Evolutionary conservation across 2,888 invertebrate genomes (phyloP).

Genomic region (Cacoxenus indagator): DNA sequence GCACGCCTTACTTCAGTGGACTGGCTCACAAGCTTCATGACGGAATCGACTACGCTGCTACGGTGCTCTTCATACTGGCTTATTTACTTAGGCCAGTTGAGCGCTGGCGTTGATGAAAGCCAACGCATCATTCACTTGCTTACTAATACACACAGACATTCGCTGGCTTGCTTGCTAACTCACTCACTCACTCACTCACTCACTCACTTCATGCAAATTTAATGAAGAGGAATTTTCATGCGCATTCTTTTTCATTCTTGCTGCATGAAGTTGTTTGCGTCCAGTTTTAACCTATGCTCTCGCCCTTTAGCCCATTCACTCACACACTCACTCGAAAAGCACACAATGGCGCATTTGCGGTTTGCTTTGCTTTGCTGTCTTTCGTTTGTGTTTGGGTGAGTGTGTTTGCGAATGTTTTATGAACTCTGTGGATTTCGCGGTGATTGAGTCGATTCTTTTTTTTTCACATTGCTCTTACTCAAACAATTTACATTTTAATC

Average conservation of each 20-base stretch:
- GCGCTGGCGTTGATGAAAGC: not conserved
- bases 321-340: not conserved
- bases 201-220: conserved; percentile 59
- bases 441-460: not conserved
- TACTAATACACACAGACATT: not conserved
- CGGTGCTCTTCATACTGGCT: no score
- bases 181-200: not conserved
- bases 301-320: not conserved
- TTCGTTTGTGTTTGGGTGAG: not conserved
- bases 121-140: not conserved
- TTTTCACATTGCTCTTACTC: not conserved
- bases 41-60: no score
- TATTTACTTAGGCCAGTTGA: not conserved
- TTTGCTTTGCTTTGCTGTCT: not conserved
- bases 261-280: conserved; percentile 14
- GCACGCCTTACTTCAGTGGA: not conserved
- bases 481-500: conserved; percentile 59
- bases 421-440: not conserved
- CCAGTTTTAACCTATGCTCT: conserved; percentile 1
- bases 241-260: conserved; percentile 6
- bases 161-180: no score
- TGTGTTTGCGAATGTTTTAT: conserved; percentile 3
- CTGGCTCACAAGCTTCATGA: not conserved
- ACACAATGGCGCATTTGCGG: no score
- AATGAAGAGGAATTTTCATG: conserved; percentile 59